Conservation (phyloP, 53 echinoderm and acorn worm genomes). For the Henricia sp. region DNA sequence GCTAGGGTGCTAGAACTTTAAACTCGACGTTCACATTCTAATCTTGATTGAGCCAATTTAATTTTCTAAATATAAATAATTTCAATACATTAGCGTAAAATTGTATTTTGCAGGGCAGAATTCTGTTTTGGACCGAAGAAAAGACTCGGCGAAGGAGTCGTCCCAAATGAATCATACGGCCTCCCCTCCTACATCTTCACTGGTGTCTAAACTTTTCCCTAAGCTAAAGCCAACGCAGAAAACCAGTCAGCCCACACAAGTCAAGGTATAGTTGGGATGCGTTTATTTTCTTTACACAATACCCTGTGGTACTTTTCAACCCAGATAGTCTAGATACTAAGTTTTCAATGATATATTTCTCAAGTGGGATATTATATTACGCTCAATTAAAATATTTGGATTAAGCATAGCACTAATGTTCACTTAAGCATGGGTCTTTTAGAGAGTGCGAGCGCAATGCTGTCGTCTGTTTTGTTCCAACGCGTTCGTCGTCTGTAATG, state of each 20-base stretch:
- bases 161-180: constrained; percentile 8
- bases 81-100: neutral
- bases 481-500: too few species aligned
- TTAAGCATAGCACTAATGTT: too few species aligned
- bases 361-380: too few species aligned
- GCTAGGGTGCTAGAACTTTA: too few species aligned
- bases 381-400: too few species aligned
- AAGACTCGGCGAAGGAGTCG: constrained; percentile 4
- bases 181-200: constrained; percentile 84
- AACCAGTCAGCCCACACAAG: constrained; percentile 21
- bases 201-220: constrained; percentile 93
- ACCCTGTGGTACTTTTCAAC: too few species aligned
- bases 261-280: constrained; percentile 68
- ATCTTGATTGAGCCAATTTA: neutral
- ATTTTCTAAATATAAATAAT: neutral
- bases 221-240: constrained; percentile 72
- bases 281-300: neutral
- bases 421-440: too few species aligned
- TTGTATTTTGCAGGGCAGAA: constrained; percentile 19
- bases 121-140: constrained; percentile 49
- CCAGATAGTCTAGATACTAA: too few species aligned
- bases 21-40: neutral
- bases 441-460: too few species aligned
- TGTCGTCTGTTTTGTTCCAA: too few species aligned
- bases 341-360: too few species aligned